These are phyloP conservation scores for Epizoanthus stellaris DNA, from an alignment of 92 coral and sea anemone genomes.

Conservation along the genomic window DNA sequence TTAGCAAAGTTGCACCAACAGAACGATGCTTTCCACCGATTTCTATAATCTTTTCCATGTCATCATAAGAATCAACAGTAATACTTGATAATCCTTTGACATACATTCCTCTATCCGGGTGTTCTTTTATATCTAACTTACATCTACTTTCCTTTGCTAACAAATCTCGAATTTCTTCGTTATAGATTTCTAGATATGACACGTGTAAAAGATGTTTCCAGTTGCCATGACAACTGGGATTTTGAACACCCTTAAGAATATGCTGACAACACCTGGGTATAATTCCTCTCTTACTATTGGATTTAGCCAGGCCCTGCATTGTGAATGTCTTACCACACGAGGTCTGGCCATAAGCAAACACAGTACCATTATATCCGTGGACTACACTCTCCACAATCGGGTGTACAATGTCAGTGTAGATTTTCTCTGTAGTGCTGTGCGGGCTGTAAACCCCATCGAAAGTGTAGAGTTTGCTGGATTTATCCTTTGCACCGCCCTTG, in stretches of 20 bases:
- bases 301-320: conserved; percentile 75
- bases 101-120: conserved; percentile 86
- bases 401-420: conserved; percentile 81
- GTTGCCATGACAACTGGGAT: conserved; percentile 59
- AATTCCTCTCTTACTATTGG: conserved; percentile 70
- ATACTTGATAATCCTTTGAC: conserved; percentile 87
- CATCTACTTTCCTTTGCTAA: conserved; percentile 69
- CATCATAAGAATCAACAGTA: conserved; percentile 78
- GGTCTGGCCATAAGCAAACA: conserved; percentile 91
- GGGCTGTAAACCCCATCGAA: conserved; percentile 88
- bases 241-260: conserved; percentile 67
- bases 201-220: conserved; percentile 79
- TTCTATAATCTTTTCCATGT: conserved; percentile 74
- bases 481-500: conserved; percentile 51
- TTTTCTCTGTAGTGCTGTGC: conserved; percentile 71
- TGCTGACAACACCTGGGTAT: conserved; percentile 85
- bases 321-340: conserved; percentile 93
- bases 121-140: conserved; percentile 83
- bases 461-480: conserved; percentile 64
- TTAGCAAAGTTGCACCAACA: conserved; percentile 80
- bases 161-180: conserved; percentile 80
- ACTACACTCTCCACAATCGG: conserved; percentile 88
- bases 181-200: conserved; percentile 88
- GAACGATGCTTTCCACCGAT: conserved; percentile 81
- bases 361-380: conserved; percentile 91